Conservation (phyloP, 2,113 vertebrate genomes). For the Etheostoma cragini region DNA sequence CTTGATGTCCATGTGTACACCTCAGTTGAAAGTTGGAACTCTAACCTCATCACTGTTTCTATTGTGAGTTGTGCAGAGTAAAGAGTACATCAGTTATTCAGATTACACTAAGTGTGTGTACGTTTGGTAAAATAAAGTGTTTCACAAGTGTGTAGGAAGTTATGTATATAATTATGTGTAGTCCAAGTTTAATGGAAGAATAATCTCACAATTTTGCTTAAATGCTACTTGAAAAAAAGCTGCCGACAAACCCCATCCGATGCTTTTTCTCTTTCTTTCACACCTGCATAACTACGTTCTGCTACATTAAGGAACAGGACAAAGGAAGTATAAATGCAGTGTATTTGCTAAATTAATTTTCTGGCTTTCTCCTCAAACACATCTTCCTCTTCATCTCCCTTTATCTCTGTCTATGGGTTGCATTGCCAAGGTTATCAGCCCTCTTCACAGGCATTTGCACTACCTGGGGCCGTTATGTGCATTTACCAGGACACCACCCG, state of each 20-base stretch:
- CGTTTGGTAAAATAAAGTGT: background rate
- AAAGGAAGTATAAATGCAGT: constrained; percentile 8
- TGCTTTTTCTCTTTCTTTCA: background rate
- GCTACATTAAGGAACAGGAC: constrained; percentile 1
- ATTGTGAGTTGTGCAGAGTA: no score
- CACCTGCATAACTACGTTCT: background rate
- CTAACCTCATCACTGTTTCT: no score
- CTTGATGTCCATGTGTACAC: no score
- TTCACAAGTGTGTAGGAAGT: background rate
- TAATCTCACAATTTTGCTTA: background rate
- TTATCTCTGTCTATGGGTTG: constrained; percentile 43
- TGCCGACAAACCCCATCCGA: background rate
- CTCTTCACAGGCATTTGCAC: constrained; percentile 44
- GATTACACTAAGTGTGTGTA: background rate
- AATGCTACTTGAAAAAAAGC: background rate
- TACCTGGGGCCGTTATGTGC: constrained; percentile 54
- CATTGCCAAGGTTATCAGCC: constrained; percentile 63
- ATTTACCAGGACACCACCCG: constrained; percentile 55
- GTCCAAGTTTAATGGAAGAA: no score
- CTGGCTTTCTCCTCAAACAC: background rate
- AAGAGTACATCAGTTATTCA: no score
- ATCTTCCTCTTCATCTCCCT: constrained; percentile 9
- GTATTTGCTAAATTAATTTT: constrained; percentile 24
- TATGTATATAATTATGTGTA: no score
- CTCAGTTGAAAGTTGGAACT: no score